Evolutionary conservation across 2,797 vertebrate species (phyloP).

Genomic region (Xenopus petersii): DNA sequence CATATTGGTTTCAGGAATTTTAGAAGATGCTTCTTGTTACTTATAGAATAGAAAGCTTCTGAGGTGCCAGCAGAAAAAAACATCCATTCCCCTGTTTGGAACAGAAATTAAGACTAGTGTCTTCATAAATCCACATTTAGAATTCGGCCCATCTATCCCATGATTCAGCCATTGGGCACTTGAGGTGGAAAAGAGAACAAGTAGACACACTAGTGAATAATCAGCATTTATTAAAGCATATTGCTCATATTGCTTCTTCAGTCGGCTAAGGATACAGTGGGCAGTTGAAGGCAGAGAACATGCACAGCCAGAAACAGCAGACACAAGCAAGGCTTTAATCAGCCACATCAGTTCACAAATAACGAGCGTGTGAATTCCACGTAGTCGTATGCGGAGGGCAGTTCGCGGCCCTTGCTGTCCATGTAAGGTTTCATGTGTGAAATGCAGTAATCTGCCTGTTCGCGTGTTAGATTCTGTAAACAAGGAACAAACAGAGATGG

Average conservation of each 20-base stretch:
- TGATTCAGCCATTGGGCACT: too few relatives aligned
- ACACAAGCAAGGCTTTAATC: conserved; percentile 63
- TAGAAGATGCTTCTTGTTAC: too few relatives aligned
- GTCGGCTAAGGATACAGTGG: conserved; percentile 51
- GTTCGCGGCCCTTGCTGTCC: conserved; percentile 91
- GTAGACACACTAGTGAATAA: conserved; percentile 58
- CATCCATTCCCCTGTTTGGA: too few relatives aligned
- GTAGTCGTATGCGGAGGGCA: conserved; percentile 91
- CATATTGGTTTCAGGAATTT: too few relatives aligned
- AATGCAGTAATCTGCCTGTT: conserved; percentile 97
- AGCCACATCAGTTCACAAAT: conserved; percentile 86
- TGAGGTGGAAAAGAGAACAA: background rate
- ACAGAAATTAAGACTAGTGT: too few relatives aligned
- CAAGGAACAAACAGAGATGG: background rate
- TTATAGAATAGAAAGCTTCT: too few relatives aligned
- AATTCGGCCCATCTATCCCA: too few relatives aligned
- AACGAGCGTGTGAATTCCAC: conserved; percentile 97
- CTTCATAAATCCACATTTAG: too few relatives aligned
- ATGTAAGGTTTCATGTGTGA: conserved; percentile 98
- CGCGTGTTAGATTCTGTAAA: conserved; percentile 90
- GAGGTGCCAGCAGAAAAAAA: too few relatives aligned
- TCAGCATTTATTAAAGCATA: conserved; percentile 89
- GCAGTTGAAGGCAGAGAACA: conserved; percentile 65
- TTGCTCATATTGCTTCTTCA: conserved; percentile 62
- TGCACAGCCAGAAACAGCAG: conserved; percentile 68